Percentiles rank a stretch among this genome's conserved stretches.
Evolutionary conservation across 2,797 vertebrate species (phyloP).

Genomic region (Enteromius trimaculatus): DNA sequence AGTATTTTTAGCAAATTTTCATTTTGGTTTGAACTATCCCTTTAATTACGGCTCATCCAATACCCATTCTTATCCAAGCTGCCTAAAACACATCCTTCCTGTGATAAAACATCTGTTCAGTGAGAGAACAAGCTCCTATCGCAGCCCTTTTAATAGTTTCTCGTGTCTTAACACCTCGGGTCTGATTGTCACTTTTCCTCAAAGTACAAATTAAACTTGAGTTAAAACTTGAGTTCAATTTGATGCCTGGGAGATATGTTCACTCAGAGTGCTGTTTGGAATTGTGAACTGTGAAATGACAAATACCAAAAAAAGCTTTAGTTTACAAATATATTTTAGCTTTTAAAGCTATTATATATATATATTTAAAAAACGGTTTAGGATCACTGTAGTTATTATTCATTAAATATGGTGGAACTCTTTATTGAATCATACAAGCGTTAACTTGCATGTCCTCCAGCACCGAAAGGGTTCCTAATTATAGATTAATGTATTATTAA

Average conservation of each 20-base stretch:
- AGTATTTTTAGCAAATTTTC: background rate
- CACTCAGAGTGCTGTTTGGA: background rate
- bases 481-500: conserved; percentile 45
- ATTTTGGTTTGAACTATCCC: background rate
- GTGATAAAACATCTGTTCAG: conserved; percentile 23
- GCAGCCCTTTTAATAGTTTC: conserved; percentile 21
- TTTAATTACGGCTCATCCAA: conserved; percentile 23
- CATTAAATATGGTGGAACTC: conserved; percentile 10
- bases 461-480: conserved; percentile 36
- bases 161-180: conserved; percentile 20
- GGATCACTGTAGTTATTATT: background rate
- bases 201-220: conserved; percentile 31
- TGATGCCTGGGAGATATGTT: conserved; percentile 15
- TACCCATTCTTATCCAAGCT: conserved; percentile 4
- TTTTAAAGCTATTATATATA: background rate
- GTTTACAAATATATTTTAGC: background rate
- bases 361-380: too few species aligned
- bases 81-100: conserved; percentile 21
- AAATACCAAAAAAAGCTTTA: background rate
- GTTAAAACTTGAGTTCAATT: conserved; percentile 35
- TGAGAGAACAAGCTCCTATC: conserved; percentile 15
- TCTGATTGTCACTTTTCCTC: conserved; percentile 34
- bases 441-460: conserved; percentile 24
- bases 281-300: conserved; percentile 19
- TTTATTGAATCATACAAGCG: conserved; percentile 15